Conservation (phyloP, 2,113 vertebrate species). For the Sander vitreus region DNA sequence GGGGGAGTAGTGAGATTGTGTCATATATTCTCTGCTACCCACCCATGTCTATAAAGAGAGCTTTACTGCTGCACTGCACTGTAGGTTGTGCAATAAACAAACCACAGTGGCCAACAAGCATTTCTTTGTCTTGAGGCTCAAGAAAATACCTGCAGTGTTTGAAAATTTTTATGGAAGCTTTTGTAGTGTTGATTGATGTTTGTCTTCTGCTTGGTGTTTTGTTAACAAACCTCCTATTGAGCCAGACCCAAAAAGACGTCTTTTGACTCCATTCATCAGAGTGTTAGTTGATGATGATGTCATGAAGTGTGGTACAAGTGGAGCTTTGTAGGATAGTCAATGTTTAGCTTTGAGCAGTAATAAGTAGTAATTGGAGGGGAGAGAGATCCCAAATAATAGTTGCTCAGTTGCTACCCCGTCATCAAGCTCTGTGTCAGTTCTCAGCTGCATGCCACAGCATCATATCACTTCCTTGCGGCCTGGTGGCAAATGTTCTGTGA, state of each 20-base stretch:
- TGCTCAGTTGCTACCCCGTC: conserved; percentile 3
- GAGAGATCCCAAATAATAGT: conserved; percentile 26
- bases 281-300: conserved; percentile 24
- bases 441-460: conserved; percentile 12
- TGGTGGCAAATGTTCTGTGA: not conserved
- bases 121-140: conserved; percentile 10
- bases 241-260: conserved; percentile 2
- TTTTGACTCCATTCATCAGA: conserved; percentile 34
- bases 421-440: conserved; percentile 9
- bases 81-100: conserved; percentile 23
- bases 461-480: not conserved
- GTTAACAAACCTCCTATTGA: conserved; percentile 42
- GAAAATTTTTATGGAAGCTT: conserved; percentile 22
- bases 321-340: conserved; percentile 28
- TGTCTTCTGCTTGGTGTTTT: not conserved
- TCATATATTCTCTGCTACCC: conserved; percentile 23
- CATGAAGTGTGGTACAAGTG: conserved; percentile 31
- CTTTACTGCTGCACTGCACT: conserved; percentile 8
- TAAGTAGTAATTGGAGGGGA: conserved; percentile 40
- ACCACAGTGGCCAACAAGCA: conserved; percentile 4
- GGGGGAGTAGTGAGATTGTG: conserved; percentile 46
- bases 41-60: conserved; percentile 14
- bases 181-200: conserved; percentile 41
- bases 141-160: conserved; percentile 3
- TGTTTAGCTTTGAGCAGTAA: conserved; percentile 52